phyloP scores from a whole-genome alignment of 1,140 invertebrate genomes.

The Portunus trituberculatus region DNA sequence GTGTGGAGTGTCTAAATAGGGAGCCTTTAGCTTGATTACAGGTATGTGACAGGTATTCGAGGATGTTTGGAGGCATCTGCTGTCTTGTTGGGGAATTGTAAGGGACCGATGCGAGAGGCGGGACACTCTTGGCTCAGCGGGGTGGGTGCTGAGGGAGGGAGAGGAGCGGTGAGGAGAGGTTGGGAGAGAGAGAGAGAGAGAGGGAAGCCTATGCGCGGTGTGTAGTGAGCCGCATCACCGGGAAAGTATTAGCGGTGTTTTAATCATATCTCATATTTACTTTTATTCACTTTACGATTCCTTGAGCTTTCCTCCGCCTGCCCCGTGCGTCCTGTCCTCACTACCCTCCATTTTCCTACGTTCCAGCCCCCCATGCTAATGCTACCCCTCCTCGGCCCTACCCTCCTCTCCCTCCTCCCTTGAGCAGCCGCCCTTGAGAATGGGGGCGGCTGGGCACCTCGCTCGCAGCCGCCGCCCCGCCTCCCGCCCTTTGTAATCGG shows the following conservation, averaged over 20 bases:
- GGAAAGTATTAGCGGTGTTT: no score
- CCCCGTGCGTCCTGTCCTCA: no score
- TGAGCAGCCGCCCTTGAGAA: slow-evolving; percentile 13
- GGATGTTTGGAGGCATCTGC: neutral
- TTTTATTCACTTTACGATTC: no score
- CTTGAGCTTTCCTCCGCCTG: no score
- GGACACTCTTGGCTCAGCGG: neutral
- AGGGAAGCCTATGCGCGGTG: neutral
- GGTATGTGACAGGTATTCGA: slow-evolving; percentile 10
- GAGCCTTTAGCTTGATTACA: neutral
- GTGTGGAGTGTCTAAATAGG: slow-evolving; percentile 11
- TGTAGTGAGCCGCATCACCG: no score
- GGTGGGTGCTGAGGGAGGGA: neutral
- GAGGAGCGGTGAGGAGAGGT: neutral
- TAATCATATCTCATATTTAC: no score
- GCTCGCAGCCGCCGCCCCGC: neutral
- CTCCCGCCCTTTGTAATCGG: slow-evolving; percentile 39
- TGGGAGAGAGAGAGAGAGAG: neutral
- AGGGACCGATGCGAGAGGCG: neutral
- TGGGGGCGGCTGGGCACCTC: neutral
- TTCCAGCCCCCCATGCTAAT: neutral
- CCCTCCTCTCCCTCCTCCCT: neutral
- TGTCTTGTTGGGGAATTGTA: neutral
- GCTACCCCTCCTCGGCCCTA: no score
- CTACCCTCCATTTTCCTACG: no score